Conservation (phyloP, 2,113 vertebrate genomes). For the Engystomops pustulosus region DNA sequence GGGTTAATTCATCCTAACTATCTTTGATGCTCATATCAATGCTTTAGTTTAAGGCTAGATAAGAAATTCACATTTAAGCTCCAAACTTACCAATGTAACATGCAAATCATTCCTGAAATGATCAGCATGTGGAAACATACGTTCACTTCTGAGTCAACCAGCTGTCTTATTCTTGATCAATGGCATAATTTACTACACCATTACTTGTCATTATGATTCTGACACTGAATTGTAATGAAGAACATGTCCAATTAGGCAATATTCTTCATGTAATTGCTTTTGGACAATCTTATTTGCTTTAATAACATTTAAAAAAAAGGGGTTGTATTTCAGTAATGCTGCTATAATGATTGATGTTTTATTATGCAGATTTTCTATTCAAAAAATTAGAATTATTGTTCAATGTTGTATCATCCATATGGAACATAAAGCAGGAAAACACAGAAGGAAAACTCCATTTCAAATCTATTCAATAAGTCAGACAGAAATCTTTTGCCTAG, state of each 20-base stretch:
- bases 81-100: background rate
- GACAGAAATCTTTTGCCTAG: background rate
- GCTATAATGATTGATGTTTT: background rate
- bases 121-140: background rate
- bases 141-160: constrained; percentile 5
- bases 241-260: constrained; percentile 34
- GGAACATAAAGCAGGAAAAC: constrained; percentile 4
- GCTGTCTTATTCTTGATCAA: constrained; percentile 21
- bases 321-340: constrained; percentile 1
- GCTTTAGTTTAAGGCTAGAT: background rate
- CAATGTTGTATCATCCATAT: constrained; percentile 16
- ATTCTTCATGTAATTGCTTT: constrained; percentile 47
- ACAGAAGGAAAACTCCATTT: background rate
- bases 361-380: constrained; percentile 26
- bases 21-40: background rate
- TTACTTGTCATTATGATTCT: constrained; percentile 19
- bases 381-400: constrained; percentile 9
- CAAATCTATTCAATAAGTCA: background rate
- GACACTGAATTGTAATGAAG: background rate
- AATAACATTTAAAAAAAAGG: constrained; percentile 34
- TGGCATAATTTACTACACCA: constrained; percentile 31
- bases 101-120: background rate
- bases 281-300: constrained; percentile 38
- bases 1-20: too few relatives aligned
- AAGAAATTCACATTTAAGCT: background rate